Evolutionary conservation across 2,113 vertebrate species (phyloP).

Genomic region (Sinocyclocheilus anshuiensis): DNA sequence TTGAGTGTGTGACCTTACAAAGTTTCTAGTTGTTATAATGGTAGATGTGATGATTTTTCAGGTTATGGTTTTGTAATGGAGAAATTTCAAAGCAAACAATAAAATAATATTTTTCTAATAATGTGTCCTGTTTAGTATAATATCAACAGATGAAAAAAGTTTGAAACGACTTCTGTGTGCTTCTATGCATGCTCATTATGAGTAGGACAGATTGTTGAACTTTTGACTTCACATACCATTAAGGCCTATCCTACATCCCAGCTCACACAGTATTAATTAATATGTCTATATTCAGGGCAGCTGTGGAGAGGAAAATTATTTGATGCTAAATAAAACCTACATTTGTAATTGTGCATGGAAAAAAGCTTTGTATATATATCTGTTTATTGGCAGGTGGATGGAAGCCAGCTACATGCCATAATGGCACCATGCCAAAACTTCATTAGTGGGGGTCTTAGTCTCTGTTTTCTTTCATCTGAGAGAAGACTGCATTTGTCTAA

Average conservation of each 20-base stretch:
- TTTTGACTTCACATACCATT: conserved; percentile 20
- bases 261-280: conserved; percentile 59
- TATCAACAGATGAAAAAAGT: not conserved
- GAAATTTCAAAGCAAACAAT: not conserved
- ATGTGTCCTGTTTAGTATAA: not conserved
- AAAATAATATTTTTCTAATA: not conserved
- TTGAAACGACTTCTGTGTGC: not conserved
- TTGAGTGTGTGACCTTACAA: not conserved
- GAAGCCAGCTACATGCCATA: conserved; percentile 22
- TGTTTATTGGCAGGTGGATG: conserved; percentile 63
- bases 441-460: not conserved
- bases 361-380: conserved; percentile 65
- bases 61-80: conserved; percentile 41
- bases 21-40: not conserved
- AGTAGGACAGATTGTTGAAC: not conserved
- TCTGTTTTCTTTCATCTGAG: not conserved
- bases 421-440: conserved; percentile 46
- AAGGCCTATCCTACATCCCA: not conserved
- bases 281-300: conserved; percentile 68
- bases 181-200: not conserved
- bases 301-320: conserved; percentile 71
- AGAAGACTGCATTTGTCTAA: no score
- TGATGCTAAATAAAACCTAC: conserved; percentile 72
- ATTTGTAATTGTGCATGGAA: conserved; percentile 70
- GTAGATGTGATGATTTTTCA: conserved; percentile 43